Evolutionary conservation across 2,113 vertebrate species (phyloP).

Genomic region (Platanista minor): DNA sequence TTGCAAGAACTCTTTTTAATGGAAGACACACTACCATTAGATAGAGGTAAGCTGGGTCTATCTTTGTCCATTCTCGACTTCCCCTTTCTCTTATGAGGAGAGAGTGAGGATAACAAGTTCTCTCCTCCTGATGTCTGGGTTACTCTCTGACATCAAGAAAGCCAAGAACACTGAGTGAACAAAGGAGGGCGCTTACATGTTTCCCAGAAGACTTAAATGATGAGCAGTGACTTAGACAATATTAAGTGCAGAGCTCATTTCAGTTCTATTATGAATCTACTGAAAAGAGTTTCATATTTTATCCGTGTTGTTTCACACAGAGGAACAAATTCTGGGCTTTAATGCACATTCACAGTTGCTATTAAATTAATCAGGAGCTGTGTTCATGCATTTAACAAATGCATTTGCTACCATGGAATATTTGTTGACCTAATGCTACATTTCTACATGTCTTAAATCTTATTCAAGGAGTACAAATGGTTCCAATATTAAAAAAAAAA

Average conservation of each 20-base stretch:
- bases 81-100: not conserved
- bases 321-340: conserved; percentile 39
- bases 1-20: not conserved
- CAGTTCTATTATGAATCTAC: not conserved
- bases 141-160: not conserved
- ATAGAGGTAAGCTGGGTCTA: not conserved
- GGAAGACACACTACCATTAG: not conserved
- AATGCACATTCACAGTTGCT: conserved; percentile 45
- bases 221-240: not conserved
- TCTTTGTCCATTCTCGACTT: not conserved
- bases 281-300: conserved; percentile 5
- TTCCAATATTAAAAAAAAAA: not conserved
- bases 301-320: not conserved
- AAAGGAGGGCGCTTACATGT: not conserved
- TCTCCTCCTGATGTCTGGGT: not conserved
- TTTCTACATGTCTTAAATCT: not conserved
- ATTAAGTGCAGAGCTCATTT: not conserved
- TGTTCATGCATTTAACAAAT: conserved; percentile 44
- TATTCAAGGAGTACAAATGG: not conserved
- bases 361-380: conserved; percentile 31
- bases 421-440: conserved; percentile 14
- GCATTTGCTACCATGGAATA: conserved; percentile 21
- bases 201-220: conserved; percentile 11
- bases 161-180: not conserved
- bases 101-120: not conserved